Base-by-base conservation (phyloP, 1,140 invertebrate genomes). In the Drosophila virilis region DNA sequence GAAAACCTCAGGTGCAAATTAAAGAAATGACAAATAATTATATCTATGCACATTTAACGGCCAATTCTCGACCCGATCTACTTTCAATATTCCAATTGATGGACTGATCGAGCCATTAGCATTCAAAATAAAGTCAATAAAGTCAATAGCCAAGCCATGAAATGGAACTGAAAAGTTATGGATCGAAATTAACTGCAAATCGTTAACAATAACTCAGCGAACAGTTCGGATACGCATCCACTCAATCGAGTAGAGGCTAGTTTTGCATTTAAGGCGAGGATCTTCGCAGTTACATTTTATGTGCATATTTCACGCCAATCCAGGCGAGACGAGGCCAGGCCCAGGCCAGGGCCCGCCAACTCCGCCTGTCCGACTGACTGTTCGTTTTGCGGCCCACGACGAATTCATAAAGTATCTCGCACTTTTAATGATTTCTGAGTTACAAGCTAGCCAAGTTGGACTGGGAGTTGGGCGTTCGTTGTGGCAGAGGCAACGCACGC, bases 401-500 rank as follows among this genome's bases (percentile, higher is more conserved):
- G 79, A 83, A 90, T 80, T 78, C 82, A 88, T 90, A 90, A 90
- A 86, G 88, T 90, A 90, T 88, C 79, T 91, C 61, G 77, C 88
- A 86, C 77, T 78, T 83, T 84, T 83, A 89, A 80, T 88, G 74
- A 91, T 88, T 91, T 78, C 82, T 91, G 88, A 83, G 82, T 91
- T 90, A 90, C 82, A 83, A 80, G 70, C 73, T 45, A 37, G 52
- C 35, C 71, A 57, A 77, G 59, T 58, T 46, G 46, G 54, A 37
- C 68, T 33, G 17, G 35, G 52, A 55, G 33, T 38, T 37, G 52
- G 22, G 45, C 13, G 17, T 42, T 15, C 13, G 17, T 13, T n/a
- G 45, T 7, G 15, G 70, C 38, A 66, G 45, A 2, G 15, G 70
- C 38, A 66, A 45, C 22, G 35, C 77, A 50, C 78, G 80, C 85